These are phyloP conservation scores for Crotalus tigris DNA, from an alignment of 2,113 vertebrate genomes.

Conservation along the genomic window DNA sequence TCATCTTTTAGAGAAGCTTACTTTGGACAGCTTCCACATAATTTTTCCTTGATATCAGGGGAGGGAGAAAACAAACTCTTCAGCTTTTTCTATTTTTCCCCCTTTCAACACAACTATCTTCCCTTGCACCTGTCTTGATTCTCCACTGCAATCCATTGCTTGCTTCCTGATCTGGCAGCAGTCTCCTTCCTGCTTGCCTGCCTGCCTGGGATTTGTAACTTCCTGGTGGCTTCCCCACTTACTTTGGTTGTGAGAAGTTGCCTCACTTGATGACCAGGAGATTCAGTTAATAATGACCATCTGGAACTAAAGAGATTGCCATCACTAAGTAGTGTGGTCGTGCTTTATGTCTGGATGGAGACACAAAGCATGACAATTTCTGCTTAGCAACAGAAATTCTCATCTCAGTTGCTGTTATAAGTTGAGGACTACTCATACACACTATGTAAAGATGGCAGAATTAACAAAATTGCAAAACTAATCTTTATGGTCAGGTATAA, in stretches of 20 bases:
- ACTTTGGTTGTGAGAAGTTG: not conserved
- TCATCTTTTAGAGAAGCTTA: not conserved
- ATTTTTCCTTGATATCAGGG: not conserved
- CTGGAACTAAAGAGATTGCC: too few species aligned
- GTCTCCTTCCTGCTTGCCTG: too few species aligned
- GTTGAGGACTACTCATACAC: too few species aligned
- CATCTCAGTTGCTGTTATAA: too few species aligned
- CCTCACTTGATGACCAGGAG: not conserved
- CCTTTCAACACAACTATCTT: conserved; percentile 11
- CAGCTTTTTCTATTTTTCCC: not conserved
- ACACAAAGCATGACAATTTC: too few species aligned
- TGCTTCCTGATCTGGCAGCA: not conserved
- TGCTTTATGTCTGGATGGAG: too few species aligned
- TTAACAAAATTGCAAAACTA: too few species aligned
- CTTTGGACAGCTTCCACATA: not conserved
- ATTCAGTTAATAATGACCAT: too few species aligned
- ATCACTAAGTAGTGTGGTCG: too few species aligned
- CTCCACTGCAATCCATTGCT: not conserved
- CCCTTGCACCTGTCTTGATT: not conserved
- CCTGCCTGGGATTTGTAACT: not conserved
- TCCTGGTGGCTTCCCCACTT: not conserved
- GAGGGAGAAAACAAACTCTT: not conserved
- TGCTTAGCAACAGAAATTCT: too few species aligned
- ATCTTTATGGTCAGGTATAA: too few species aligned
- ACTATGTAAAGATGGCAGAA: too few species aligned